Base-by-base conservation (phyloP, 2,113 vertebrate species). In the Ceuthmochares aereus region DNA sequence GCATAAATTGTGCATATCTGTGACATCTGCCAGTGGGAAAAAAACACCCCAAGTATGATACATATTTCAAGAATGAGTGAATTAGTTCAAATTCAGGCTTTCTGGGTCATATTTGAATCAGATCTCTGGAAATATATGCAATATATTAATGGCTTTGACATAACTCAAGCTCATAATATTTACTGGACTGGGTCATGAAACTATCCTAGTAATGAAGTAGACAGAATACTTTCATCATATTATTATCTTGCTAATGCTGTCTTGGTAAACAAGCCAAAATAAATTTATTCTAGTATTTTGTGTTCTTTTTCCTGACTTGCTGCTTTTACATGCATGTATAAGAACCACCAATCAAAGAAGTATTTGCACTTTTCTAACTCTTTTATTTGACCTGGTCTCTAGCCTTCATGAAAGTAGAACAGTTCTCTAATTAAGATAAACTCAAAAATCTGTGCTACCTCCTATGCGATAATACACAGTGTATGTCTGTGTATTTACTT, bases 1-100 rank as follows among this genome's bases (percentile, higher is more conserved):
- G 96, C 95, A 98, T 98, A 96, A 98, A 98, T 97, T 95, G 94
- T 97, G 90, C 92, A 94, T 91, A 93, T 91, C 95, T 93, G 87
- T 96, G 93, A 94, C 96, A 98, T 97, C 96, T 98, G 95, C 95
- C 95, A 94, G 93, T 95, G 90, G 90, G 94, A 97, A 97, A 40
- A 40, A 95, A 85, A 70, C 66, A 77, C 72, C 93, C 78, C 68
- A 86, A 95, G 78, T 86, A 95, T 90, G 77, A 92, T 82, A 95
- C 63, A 86, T 83, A 91, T 95, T 95, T 95, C 90, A 95, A 94
- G 88, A 97, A 89, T 8, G 74, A 96, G 73, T 52, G 73, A 84
- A 95, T 96, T 85, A 96, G 84, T 81, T 90, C 86, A 64, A 91
- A 90, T 51, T 94, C 90, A 92, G 77, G 83, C 45, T 94, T 93